A percentile compares a stretch with the other conserved stretches of the same genome.
phyloP scores from a whole-genome alignment of 1,140 invertebrate genomes.

The Drosophila sproati region DNA sequence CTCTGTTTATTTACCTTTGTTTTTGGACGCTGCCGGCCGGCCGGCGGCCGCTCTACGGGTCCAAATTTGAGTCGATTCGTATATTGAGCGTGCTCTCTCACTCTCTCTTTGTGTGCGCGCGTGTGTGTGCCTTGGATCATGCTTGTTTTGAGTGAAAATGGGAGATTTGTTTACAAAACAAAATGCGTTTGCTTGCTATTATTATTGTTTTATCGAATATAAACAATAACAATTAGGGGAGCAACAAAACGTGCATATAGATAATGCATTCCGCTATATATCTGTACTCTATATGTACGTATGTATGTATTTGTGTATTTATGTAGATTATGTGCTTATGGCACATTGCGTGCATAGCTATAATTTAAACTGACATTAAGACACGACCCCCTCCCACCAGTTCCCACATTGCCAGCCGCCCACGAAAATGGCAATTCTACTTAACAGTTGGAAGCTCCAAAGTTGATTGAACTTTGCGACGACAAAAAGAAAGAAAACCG shows the following conservation, averaged over 20 bases:
- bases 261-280: not conserved
- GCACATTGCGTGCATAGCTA: not conserved
- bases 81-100: constrained; percentile 1
- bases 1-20: constrained; percentile 66
- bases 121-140: not conserved
- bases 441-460: constrained; percentile 38
- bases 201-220: constrained; percentile 15
- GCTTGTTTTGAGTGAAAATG: constrained; percentile 39
- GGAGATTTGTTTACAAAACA: constrained; percentile 32
- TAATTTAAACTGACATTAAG: constrained; percentile 36
- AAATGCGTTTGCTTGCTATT: constrained; percentile 30
- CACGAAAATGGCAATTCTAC: not conserved
- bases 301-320: not conserved
- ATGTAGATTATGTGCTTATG: constrained; percentile 1
- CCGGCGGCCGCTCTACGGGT: constrained; percentile 1
- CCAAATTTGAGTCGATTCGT: constrained; percentile 9
- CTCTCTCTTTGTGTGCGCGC: not conserved
- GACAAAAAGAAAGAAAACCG: constrained; percentile 12
- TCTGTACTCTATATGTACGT: not conserved
- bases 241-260: constrained; percentile 3
- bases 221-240: constrained; percentile 33
- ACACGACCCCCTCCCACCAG: not conserved
- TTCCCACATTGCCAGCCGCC: too few species aligned
- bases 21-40: constrained; percentile 27
- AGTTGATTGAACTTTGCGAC: constrained; percentile 62